Evolutionary conservation across 2,113 vertebrate genomes (phyloP).

Genomic region (Carassius gibelio): DNA sequence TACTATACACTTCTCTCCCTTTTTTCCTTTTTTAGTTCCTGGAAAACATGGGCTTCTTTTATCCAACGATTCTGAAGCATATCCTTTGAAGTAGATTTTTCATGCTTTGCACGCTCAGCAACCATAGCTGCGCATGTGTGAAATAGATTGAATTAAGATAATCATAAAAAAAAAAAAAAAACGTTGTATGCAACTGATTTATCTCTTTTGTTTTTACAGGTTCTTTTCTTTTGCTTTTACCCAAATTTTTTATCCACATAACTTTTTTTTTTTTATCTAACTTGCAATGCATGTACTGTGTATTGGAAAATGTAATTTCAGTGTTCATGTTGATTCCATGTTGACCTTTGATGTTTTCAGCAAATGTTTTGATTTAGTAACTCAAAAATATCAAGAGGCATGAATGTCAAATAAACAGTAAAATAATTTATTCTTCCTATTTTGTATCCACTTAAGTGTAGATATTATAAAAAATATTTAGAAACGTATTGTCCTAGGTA

Average conservation of each 20-base stretch:
- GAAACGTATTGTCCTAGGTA: not conserved
- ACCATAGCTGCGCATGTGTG: slow-evolving; percentile 69
- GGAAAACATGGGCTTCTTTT: slow-evolving; percentile 61
- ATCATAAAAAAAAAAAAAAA: not conserved
- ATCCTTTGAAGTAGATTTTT: slow-evolving; percentile 72
- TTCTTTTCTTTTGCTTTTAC: not conserved
- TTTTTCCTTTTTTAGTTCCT: slow-evolving; percentile 68
- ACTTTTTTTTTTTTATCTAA: not conserved
- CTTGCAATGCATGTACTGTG: not conserved
- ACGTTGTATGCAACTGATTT: not conserved
- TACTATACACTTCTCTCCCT: slow-evolving; percentile 69
- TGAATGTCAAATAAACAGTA: not conserved
- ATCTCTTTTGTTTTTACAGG: not conserved
- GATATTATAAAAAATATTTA: not conserved
- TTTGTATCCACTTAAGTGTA: not conserved
- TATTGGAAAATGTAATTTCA: not conserved
- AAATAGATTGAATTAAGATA: slow-evolving; percentile 40
- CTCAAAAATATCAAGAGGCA: not conserved
- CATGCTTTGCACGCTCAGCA: slow-evolving; percentile 72
- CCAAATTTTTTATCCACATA: not conserved
- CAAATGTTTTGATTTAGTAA: not conserved
- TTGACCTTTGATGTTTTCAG: not conserved
- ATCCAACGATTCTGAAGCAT: slow-evolving; percentile 69
- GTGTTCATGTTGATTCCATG: not conserved
- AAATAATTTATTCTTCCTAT: not conserved